Conservation (phyloP, 2,113 vertebrate genomes). For the Cavia porcellus region DNA sequence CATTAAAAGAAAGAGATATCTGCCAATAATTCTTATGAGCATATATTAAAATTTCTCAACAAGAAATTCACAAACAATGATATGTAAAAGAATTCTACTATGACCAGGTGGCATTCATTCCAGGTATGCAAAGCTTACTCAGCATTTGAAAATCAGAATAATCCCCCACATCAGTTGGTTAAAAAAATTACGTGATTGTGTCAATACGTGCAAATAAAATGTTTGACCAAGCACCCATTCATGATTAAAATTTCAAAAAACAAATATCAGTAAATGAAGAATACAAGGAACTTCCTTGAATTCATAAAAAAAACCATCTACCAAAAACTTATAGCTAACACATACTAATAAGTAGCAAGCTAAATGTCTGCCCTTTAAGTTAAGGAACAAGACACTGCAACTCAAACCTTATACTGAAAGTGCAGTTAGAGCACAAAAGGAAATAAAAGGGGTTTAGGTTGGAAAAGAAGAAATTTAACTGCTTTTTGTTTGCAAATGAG, state of each 20-base stretch:
- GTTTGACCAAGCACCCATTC: neutral
- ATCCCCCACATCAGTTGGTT: neutral
- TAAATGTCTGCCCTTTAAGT: neutral
- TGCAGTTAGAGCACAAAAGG: slow-evolving; percentile 1
- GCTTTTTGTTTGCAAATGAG: neutral
- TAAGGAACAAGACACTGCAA: neutral
- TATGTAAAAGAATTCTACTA: slow-evolving; percentile 21
- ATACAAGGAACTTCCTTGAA: neutral
- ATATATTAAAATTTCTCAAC: neutral
- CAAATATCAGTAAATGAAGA: neutral
- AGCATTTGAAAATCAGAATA: slow-evolving; percentile 37
- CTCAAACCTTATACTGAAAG: neutral
- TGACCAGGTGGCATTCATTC: neutral
- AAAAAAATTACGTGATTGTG: slow-evolving; percentile 16
- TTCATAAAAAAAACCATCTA: neutral
- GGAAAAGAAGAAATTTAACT: slow-evolving; percentile 19
- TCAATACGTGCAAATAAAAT: neutral
- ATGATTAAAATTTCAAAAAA: neutral
- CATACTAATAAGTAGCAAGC: neutral
- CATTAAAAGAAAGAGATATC: neutral
- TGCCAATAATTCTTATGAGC: neutral
- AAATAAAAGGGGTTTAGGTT: neutral
- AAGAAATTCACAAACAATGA: slow-evolving; percentile 46
- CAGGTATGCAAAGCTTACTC: neutral
- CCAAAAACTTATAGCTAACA: neutral